phyloP scores from a whole-genome alignment of 2,113 vertebrate species.

The Eclectus roratus region DNA sequence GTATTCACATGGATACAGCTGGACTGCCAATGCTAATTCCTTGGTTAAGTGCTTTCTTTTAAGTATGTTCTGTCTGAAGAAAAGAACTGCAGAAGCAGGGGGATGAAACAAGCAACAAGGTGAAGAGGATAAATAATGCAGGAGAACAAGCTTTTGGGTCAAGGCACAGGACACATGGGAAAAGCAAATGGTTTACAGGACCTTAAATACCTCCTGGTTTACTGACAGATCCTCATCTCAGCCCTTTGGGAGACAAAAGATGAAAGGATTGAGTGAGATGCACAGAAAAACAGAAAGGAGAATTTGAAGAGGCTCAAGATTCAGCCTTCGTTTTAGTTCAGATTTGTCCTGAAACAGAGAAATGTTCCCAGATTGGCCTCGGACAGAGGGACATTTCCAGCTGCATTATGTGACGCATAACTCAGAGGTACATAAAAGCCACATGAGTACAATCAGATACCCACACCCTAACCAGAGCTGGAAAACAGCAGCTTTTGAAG shows the following conservation, averaged over 20 bases:
- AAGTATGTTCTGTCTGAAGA: not conserved
- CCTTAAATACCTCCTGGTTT: not conserved
- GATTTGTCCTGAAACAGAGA: not conserved
- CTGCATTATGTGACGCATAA: accelerated
- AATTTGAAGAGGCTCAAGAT: not conserved
- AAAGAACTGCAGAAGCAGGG: not conserved
- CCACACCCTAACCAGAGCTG: not conserved
- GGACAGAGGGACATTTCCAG: not conserved
- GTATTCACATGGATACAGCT: not conserved
- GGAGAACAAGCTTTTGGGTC: not conserved
- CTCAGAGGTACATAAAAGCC: not conserved
- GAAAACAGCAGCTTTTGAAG: not conserved
- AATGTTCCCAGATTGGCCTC: not conserved
- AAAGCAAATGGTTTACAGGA: not conserved
- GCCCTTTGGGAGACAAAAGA: not conserved
- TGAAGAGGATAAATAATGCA: not conserved
- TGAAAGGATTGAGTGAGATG: not conserved
- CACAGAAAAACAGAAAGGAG: not conserved
- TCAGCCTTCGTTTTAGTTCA: not conserved
- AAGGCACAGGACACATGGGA: not conserved
- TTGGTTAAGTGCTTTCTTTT: not conserved
- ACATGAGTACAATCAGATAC: not conserved
- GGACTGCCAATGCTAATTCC: not conserved
- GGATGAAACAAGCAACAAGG: not conserved
- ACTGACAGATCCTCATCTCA: not conserved